phyloP scores from a whole-genome alignment of 2,113 vertebrate species.

The Eulemur rufifrons region DNA sequence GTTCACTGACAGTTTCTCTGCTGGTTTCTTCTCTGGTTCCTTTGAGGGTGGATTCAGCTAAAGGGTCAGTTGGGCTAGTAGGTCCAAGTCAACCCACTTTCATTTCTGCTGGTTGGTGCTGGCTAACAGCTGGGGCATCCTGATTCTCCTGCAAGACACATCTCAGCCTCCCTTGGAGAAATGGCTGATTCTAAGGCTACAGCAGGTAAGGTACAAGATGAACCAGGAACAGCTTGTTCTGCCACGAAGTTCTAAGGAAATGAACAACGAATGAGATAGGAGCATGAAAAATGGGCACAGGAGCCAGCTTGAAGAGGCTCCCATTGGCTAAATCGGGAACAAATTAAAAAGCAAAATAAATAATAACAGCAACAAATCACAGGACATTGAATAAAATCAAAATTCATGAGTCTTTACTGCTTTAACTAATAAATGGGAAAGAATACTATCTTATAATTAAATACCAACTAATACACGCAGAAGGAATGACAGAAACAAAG shows the following conservation, averaged over 20 bases:
- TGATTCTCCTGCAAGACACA: background rate
- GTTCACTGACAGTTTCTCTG: background rate
- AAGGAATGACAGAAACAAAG: background rate
- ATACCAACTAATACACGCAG: background rate
- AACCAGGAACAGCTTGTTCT: constrained; percentile 62
- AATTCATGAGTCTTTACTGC: constrained; percentile 3
- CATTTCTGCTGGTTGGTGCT: background rate
- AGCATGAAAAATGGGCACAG: background rate
- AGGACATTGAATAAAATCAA: constrained; percentile 6
- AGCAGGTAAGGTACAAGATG: constrained; percentile 55
- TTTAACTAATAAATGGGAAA: background rate
- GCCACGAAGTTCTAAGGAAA: constrained; percentile 37
- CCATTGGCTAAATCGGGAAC: background rate
- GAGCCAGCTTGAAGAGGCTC: constrained; percentile 12
- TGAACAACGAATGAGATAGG: constrained; percentile 8
- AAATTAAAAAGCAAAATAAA: constrained; percentile 37
- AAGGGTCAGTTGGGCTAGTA: background rate
- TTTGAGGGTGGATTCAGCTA: background rate
- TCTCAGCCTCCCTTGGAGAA: constrained; percentile 14
- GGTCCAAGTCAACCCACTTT: background rate
- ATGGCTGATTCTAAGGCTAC: constrained; percentile 30
- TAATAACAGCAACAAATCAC: constrained; percentile 30
- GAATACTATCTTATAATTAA: constrained; percentile 2
- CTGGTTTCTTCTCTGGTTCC: background rate
- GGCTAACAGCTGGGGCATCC: background rate